Evolutionary conservation across 92 coral and sea anemone species (phyloP).

Genomic region (Siderastrea radians): DNA sequence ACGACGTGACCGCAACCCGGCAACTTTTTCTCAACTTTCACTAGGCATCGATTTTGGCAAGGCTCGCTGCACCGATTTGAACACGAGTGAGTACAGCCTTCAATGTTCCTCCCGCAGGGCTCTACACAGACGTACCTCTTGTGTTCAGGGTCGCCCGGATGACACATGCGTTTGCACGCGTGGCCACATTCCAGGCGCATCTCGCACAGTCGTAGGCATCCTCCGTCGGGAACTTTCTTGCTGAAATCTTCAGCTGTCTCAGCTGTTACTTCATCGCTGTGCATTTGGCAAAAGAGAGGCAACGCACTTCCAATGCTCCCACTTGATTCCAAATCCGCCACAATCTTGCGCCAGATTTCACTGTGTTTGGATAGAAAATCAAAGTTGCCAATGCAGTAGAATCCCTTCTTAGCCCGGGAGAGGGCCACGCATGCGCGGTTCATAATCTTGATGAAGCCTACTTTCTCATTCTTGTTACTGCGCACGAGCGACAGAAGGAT

Average conservation of each 20-base stretch:
- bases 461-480: constrained; percentile 79
- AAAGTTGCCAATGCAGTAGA: constrained; percentile 91
- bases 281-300: constrained; percentile 82
- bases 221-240: constrained; percentile 79
- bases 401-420: constrained; percentile 92
- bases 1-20: constrained; percentile 62
- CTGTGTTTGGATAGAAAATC: constrained; percentile 71
- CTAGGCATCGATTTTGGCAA: constrained; percentile 70
- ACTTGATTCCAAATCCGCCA: constrained; percentile 54
- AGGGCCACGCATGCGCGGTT: constrained; percentile 97
- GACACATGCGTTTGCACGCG: constrained; percentile 77
- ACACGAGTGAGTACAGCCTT: constrained; percentile 83
- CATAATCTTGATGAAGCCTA: constrained; percentile 83
- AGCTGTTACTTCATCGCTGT: constrained; percentile 57
- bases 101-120: constrained; percentile 61
- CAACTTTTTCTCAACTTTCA: constrained; percentile 63
- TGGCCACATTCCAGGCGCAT: constrained; percentile 86
- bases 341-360: constrained; percentile 82
- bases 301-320: constrained; percentile 74
- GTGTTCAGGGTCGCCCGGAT: constrained; percentile 76
- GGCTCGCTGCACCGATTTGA: constrained; percentile 59
- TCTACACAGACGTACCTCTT: constrained; percentile 56
- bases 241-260: constrained; percentile 72
- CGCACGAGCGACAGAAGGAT: constrained; percentile 91
- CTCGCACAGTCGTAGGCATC: constrained; percentile 78